Evolutionary conservation across 2,113 vertebrate genomes (phyloP), one percentile per base, ranked within the genome.

Genomic region (Myotis yumanensis): DNA sequence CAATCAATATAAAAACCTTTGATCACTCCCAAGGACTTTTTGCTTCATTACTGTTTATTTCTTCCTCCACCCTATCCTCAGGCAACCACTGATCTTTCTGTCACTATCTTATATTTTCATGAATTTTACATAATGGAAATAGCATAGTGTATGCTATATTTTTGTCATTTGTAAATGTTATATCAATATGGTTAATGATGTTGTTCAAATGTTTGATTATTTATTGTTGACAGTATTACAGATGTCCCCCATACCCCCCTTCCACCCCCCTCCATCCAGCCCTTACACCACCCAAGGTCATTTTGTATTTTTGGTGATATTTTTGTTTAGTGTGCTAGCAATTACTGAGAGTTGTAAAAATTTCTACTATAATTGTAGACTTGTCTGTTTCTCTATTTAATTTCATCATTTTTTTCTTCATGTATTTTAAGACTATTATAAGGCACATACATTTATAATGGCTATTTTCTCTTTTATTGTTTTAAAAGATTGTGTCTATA

Each of bases 151-250:
- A 90, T 20, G 20, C 5, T 85, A 40, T 52, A 40, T 52, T 93
- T 64, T 52, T 11, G 32, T 77, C 77, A 89, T 43, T 85, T 89
- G n/a, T 51, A 71, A 89, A 84, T 95, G 72, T 85, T 59, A 48
- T 16, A 69, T 83, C 35, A 88, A 40, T 28, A 68, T n/a, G 32
- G 20, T 40, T 40, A 23, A 59, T n/a, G n/a, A 59, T 37, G 11
- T 30, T 43, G 15, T 75, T 83, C 20, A 62, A 30, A 69, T 35
- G 64, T 68, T 68, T 17, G 32, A 30, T 64, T 14, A 68, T n/a
- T n/a, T 68, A 32, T 68, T n/a, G 64, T 68, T 68, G 30, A 68
- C 15, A 66, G 30, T n/a, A n/a, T 68, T 68, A 68, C 30, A 68
- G 64, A 17, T 68, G 15, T 68, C 1, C 64, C 64, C 32, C 16